Evolutionary conservation across 2,888 invertebrate genomes (phyloP), one percentile per base, ranked within the genome.

Genomic region (Drosophila kokeensis): DNA sequence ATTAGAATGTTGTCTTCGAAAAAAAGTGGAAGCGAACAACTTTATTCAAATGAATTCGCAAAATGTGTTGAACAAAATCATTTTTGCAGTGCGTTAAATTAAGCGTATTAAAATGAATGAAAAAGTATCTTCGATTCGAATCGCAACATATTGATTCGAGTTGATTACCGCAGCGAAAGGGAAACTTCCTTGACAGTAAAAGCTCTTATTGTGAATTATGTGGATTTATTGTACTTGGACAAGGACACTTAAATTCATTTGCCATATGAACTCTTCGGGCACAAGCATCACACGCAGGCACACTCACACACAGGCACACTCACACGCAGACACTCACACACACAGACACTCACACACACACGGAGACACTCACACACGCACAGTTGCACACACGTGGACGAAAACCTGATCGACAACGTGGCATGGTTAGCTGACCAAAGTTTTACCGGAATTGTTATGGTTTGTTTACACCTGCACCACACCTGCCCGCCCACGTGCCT

Each of bases 41-140:
- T 7, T 13, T 1, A 42, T 7, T 21, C n/a, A 40, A 40, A n/a
- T n/a, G n/a, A 38, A 18, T 7, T 38, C 11, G 2, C 5, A 40
- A n/a, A 40, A 40, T 40, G n/a, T 21, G 40, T 11, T 40, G n/a
- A 42, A 2, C n/a, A n/a, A 18, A 45, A 45, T 1, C 7, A 7
- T 15, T 30, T 24, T 38, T 13, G 8, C 62, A 38, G 73, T 73
- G 73, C 52, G 45, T 15, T 27, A n/a, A 55, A 59, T 54, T 79
- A 79, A 75, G 79, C 71, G 58, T 65, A 79, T 79, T 84, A 68
- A 68, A 72, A 36, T 49, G 45, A 69, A 67, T 69, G 62, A 52
- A 65, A 69, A 30, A 15, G 60, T 34, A 55, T 49, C 73, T 66
- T 24, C 15, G 15, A 21, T 57, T 40, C 10, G 32, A 15, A 54